Evolutionary conservation across 2,888 invertebrate genomes (phyloP), one percentile per base, ranked within the genome.

Genomic region (Aphidoletes aphidimyza): DNA sequence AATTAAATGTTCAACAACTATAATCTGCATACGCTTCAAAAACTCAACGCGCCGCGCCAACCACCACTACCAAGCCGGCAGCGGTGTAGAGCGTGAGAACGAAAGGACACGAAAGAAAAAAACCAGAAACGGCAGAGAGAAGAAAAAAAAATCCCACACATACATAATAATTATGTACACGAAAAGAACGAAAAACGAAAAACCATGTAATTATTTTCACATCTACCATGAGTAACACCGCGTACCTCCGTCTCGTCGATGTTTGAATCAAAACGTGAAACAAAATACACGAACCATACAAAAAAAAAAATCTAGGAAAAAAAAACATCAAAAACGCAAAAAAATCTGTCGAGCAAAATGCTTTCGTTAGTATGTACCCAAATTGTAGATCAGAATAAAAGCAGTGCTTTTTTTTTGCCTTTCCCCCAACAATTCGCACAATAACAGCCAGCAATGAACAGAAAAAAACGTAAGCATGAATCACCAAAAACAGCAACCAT

Each of bases 141-240:
- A 69, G 11, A 54, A 8, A 14, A 54, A 69, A 69, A 30, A 30
- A 14, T 69, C 34, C 34, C 34, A 69, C 69, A 69, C 69, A 69
- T 69, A 69, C 69, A 69, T 69, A 69, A 69, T 69, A 69, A 69
- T 69, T 69, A 69, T 69, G 30, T 69, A 69, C 69, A 69, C 69
- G 69, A 69, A 69, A 26, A 69, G 30, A n/a, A 34, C 26, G 69
- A 69, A 69, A 69, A 69, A 69, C 14, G 69, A 69, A 69, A 69
- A 69, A 69, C 69, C 69, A 69, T 69, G 69, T 69, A 69, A 69
- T 69, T 69, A 69, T 69, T 69, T 69, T 69, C 69, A 69, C 69
- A 69, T 69, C 69, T 69, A 69, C 30, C 34, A 14, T 69, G 69
- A 69, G 69, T 30, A 69, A 30, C 69, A 69, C 69, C 69, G 34